Evolutionary conservation across 2,113 vertebrate species (phyloP).

Genomic region (Leucoraja erinaceus): DNA sequence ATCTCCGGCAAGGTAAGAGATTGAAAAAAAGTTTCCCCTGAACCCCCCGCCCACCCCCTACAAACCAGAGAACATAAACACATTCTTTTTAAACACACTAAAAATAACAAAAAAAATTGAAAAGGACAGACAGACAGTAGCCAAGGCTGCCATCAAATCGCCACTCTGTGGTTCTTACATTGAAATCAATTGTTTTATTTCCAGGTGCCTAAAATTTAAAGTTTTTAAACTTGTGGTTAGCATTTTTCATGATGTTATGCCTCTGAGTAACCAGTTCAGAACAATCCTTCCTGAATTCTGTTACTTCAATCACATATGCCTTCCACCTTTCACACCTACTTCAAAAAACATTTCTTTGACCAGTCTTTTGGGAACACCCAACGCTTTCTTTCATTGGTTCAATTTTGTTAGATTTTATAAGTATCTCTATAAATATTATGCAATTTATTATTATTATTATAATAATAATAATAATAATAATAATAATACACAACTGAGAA

Average conservation of each 20-base stretch:
- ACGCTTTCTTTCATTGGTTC: neutral
- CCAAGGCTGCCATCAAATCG: too few species aligned
- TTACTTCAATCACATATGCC: neutral
- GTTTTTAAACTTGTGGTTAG: neutral
- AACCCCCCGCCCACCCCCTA: too few species aligned
- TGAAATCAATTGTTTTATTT: neutral
- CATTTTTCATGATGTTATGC: neutral
- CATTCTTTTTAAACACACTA: too few species aligned
- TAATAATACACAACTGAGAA: neutral
- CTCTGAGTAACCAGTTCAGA: neutral
- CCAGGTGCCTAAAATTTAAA: neutral
- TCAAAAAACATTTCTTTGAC: neutral
- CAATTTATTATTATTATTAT: neutral
- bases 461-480: neutral
- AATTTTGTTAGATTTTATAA: neutral
- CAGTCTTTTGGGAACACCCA: neutral
- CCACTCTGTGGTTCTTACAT: too few species aligned
- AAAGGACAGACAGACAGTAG: too few species aligned
- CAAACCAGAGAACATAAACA: too few species aligned
- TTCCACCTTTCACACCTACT: neutral
- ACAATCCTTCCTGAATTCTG: neutral
- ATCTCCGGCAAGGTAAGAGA: too few species aligned
- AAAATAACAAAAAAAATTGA: too few species aligned
- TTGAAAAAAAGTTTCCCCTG: too few species aligned
- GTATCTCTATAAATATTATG: neutral